Conservation (phyloP, 2,888 invertebrate species). For the Asteroscopus sphinx region DNA sequence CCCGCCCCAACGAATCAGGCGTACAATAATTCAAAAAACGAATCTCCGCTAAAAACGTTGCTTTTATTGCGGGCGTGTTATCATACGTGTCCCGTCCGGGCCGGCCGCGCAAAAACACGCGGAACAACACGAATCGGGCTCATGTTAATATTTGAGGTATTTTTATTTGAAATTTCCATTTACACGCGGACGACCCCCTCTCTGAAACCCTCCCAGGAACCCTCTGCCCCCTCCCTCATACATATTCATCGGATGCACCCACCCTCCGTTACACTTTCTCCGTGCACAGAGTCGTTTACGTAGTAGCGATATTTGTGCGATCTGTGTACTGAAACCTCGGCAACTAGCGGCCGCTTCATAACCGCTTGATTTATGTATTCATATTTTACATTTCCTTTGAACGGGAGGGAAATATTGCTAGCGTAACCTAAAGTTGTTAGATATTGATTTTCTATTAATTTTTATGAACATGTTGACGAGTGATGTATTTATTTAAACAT, state of each 20-base stretch:
- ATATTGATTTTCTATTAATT: slow-evolving; percentile 37
- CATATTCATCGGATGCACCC: slow-evolving; percentile 91
- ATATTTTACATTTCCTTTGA: slow-evolving; percentile 54
- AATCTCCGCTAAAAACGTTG: slow-evolving; percentile 67
- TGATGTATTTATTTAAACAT: slow-evolving; percentile 13
- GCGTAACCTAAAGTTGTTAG: slow-evolving; percentile 20
- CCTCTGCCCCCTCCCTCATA: slow-evolving; percentile 83
- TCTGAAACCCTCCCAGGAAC: slow-evolving; percentile 48
- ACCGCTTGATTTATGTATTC: slow-evolving; percentile 66
- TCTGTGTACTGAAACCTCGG: slow-evolving; percentile 75
- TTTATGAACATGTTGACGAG: slow-evolving; percentile 6
- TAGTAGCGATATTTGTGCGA: slow-evolving; percentile 70
- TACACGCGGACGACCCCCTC: slow-evolving; percentile 76
- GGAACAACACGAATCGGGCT: slow-evolving; percentile 86
- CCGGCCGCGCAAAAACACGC: slow-evolving; percentile 71
- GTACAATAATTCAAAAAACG: slow-evolving; percentile 63
- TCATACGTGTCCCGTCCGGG: slow-evolving; percentile 78
- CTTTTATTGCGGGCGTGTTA: slow-evolving; percentile 70
- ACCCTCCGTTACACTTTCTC: slow-evolving; percentile 87
- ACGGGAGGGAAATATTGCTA: slow-evolving; percentile 8
- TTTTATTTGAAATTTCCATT: slow-evolving; percentile 90
- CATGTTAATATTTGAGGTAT: slow-evolving; percentile 90
- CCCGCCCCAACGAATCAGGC: slow-evolving; percentile 53
- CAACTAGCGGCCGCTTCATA: slow-evolving; percentile 69
- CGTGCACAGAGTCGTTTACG: slow-evolving; percentile 65